Conservation (phyloP, 2,113 vertebrate species). For the Protomyctophum bolini region DNA sequence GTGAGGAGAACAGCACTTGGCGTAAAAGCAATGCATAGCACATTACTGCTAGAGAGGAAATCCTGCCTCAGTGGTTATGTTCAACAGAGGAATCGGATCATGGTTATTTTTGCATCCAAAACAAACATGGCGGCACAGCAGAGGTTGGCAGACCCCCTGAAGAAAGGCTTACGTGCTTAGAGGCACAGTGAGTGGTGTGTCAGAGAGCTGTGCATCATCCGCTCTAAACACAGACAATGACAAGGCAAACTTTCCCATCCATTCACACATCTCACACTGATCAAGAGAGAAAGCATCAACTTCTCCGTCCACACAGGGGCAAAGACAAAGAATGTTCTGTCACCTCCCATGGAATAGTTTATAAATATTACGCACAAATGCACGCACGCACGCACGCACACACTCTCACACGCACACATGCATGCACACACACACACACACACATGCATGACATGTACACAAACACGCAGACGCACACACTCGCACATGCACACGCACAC, state of each 20-base stretch:
- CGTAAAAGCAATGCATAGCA: not conserved
- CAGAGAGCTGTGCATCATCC: conserved; percentile 16
- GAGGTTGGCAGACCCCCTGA: not conserved
- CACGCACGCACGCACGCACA: not conserved
- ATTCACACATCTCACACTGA: conserved; percentile 34
- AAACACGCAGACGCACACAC: no score
- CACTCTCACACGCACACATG: conserved; percentile 26
- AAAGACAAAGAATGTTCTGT: no score
- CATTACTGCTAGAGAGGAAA: conserved; percentile 30
- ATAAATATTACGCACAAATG: not conserved
- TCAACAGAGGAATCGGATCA: not conserved
- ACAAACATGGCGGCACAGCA: conserved; percentile 32
- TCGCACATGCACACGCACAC: no score
- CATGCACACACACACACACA: not conserved
- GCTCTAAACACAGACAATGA: conserved; percentile 53
- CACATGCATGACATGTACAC: conserved; percentile 12
- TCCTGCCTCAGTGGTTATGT: not conserved
- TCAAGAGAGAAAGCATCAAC: not conserved
- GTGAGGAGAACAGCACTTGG: conserved; percentile 1
- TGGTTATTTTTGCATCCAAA: conserved; percentile 39
- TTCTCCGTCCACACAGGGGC: no score
- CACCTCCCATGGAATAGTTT: not conserved
- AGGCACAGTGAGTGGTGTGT: conserved; percentile 46
- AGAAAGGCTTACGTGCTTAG: conserved; percentile 58
- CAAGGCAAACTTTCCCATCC: conserved; percentile 51